Base-by-base conservation (phyloP, 2,113 vertebrate genomes). In the Hylia prasina region DNA sequence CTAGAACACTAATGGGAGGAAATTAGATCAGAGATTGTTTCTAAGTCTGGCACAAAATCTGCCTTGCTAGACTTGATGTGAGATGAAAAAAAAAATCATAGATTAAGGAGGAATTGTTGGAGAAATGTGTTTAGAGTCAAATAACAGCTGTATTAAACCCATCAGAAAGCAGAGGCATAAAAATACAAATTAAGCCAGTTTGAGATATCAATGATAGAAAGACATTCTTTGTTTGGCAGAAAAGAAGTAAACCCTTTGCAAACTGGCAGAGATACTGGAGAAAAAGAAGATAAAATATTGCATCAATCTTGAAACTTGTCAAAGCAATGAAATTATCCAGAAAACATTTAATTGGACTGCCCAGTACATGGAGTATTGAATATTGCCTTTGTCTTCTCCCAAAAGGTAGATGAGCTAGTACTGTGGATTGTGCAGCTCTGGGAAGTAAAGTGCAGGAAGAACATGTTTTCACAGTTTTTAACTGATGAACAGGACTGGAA, bases 301-400 rank as follows among this genome's bases (percentile, higher is more conserved):
- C 78, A 90, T 72, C 42, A 51, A 53, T 85, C 90, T 85, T 88
- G 63, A 93, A 84, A 72, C 30, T 65, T 90, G 75, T 94, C 93
- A 96, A 95, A 94, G 78, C 73, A 95, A 95, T 85, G 42, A 76
- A 93, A 93, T 87, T 87, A 72, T 70, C 75, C 77, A 85, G 47
- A 25, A 91, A 96, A 90, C 58, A 15, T 71, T 82, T 94, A 93
- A 96, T 40, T 77, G 61, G 40, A 28, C 66, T 72, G 66, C 45
- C 45, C 0, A 0, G 22, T 24, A 50, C 37, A 87, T 14, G 18
- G 24, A 27, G 33, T 68, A 53, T 35, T 76, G 47, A 90, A 57
- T 79, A 71, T 35, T 86, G 71, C 30, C 28, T 77, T 69, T 88
- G 61, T 87, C 33, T 88, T 88, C 19, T 56, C 13, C 39, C 53